Evolutionary conservation across 1,140 invertebrate genomes (phyloP), one percentile per base, ranked within the genome.

Genomic region (Dinoponera quadriceps): DNA sequence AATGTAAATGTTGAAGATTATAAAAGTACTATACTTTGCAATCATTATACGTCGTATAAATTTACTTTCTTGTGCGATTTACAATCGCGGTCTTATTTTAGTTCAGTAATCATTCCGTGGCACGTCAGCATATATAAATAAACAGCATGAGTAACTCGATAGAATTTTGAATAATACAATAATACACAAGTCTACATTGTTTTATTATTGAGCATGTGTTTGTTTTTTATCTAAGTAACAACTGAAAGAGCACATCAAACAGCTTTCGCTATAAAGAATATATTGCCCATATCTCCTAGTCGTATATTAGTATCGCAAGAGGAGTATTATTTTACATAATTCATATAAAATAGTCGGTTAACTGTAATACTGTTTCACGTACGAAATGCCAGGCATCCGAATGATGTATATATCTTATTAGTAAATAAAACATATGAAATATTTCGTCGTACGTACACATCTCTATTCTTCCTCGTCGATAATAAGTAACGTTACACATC

Each of bases 161-260:
- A 18, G 27, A 59, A 73, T 62, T 48, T 63, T 16, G 62, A 77
- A 78, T 55, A 78, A 65, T 54, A 55, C 27, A 25, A 48, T 62
- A 38, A 55, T 69, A 78, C 54, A 66, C n/a, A 63, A 74, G 49
- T 44, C 18, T 48, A 51, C 48, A 25, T n/a, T 62, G 29, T 25
- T 9, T 54, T 3, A 38, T 51, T 20, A 18, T 16, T 69, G 38
- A 80, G 5, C 22, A 54, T 20, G 38, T 69, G 20, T 63, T 49
- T 44, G n/a, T 55, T 71, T 44, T 44, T 44, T 9, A 80, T 71
- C 2, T 57, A 55, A 55, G 14, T 71, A 25, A 69, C 3, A 57
- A 57, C 20, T 22, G 13, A 27, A 44, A 27, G 38, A 44, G 38
- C 38, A 29, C 16, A 27, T 16, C 33, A 55, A 3, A 38, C 38